Conservation (phyloP, 35 echinoderm and acorn worm species). For the Eucidaris tribuloides region DNA sequence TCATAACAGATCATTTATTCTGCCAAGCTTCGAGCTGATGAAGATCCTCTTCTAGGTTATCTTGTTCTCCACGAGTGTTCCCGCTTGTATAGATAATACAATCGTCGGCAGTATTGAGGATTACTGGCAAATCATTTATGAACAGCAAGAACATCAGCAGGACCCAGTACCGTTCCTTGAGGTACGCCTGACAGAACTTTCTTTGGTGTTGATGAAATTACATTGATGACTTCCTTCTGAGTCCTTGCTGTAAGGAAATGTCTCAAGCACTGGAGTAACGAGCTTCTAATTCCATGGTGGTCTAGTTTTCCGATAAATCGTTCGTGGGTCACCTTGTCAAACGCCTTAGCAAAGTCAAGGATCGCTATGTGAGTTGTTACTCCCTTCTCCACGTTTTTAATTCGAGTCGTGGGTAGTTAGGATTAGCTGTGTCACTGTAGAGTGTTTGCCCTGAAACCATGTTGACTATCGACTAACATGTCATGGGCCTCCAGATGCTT, state of each 20-base stretch:
- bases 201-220: not conserved
- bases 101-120: too few relatives aligned
- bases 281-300: not conserved
- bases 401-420: not conserved
- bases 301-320: conserved; percentile 1
- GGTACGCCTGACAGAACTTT: conserved; percentile 1
- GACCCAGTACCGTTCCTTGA: not conserved
- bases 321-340: conserved; percentile 36
- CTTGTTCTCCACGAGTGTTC: too few relatives aligned
- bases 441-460: conserved; percentile 33
- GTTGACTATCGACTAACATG: conserved; percentile 15
- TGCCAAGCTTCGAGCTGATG: too few relatives aligned
- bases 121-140: not conserved
- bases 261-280: not conserved
- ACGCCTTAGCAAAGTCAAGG: conserved; percentile 29
- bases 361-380: conserved; percentile 14
- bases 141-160: not conserved
- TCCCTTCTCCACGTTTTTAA: not conserved
- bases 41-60: too few relatives aligned
- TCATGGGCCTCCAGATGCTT: conserved; percentile 15
- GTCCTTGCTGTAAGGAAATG: not conserved
- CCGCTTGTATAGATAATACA: too few relatives aligned
- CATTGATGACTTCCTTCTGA: conserved; percentile 3
- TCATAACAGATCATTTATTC: too few relatives aligned
- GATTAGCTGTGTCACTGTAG: conserved; percentile 5